Evolutionary conservation across 1,140 invertebrate genomes (phyloP).

Genomic region (Sitobion miscanthi): DNA sequence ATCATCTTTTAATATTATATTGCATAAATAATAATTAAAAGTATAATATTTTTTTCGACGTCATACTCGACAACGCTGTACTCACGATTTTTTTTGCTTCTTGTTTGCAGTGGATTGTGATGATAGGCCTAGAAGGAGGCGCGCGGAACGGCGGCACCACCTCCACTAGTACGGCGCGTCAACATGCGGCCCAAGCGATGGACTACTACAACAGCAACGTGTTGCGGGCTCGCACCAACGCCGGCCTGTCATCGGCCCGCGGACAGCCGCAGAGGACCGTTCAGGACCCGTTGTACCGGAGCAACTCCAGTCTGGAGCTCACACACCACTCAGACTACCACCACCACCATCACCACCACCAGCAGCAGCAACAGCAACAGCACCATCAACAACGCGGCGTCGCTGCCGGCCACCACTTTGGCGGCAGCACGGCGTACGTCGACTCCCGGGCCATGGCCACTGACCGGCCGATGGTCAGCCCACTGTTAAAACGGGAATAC

Average conservation of each 20-base stretch:
- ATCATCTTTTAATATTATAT: not conserved
- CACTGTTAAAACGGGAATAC: slow-evolving; percentile 66
- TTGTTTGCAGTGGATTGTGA: slow-evolving; percentile 38
- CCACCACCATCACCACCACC: slow-evolving; percentile 58
- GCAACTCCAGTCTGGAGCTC: slow-evolving; percentile 74
- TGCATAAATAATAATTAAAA: not conserved
- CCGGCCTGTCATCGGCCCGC: slow-evolving; percentile 56
- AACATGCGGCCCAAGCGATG: slow-evolving; percentile 64
- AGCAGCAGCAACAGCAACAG: slow-evolving; percentile 54
- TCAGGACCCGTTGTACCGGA: slow-evolving; percentile 64
- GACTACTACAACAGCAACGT: slow-evolving; percentile 66
- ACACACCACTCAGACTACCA: slow-evolving; percentile 65
- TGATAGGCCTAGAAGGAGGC: slow-evolving; percentile 55
- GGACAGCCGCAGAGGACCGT: not conserved
- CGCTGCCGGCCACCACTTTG: slow-evolving; percentile 9
- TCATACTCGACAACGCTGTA: not conserved
- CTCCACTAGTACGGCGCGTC: slow-evolving; percentile 59
- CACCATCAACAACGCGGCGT: slow-evolving; percentile 58
- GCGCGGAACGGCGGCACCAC: slow-evolving; percentile 38
- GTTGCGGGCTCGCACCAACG: slow-evolving; percentile 61
- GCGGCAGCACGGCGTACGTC: slow-evolving; percentile 26
- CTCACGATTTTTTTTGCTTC: not conserved
- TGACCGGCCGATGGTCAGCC: slow-evolving; percentile 47
- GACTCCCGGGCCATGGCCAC: not conserved
- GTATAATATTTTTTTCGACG: not conserved